phyloP scores from a whole-genome alignment of 2,797 vertebrate genomes.

The Acridotheres tristis region DNA sequence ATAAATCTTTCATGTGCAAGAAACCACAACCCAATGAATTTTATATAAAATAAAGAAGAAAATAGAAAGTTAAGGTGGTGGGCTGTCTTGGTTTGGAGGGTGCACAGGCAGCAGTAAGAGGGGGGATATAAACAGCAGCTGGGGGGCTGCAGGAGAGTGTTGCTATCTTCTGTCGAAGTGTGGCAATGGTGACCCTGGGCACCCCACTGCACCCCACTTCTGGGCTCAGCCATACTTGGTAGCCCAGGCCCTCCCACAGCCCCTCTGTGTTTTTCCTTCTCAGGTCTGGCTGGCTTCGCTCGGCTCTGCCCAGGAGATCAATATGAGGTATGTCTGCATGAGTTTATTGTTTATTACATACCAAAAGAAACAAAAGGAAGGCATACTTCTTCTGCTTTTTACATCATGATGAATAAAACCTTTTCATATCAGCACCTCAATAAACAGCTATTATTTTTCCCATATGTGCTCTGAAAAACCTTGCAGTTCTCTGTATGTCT shows the following conservation, averaged over 20 bases:
- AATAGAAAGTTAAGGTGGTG: background rate
- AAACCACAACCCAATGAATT: background rate
- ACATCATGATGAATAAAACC: background rate
- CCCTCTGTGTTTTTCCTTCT: background rate
- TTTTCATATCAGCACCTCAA: background rate
- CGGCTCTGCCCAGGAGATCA: constrained; percentile 85
- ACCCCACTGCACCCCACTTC: background rate
- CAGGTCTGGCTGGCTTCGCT: constrained; percentile 84
- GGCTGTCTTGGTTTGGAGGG: background rate
- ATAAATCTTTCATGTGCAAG: background rate
- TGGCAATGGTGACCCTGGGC: background rate
- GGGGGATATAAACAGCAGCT: too few relatives aligned
- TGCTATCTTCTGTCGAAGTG: background rate
- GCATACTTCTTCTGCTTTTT: background rate
- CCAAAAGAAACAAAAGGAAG: background rate
- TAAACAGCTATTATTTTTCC: background rate
- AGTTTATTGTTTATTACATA: background rate
- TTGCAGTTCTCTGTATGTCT: background rate
- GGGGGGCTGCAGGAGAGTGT: background rate
- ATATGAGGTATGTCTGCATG: constrained; percentile 76
- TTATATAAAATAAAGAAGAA: background rate
- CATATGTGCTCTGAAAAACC: background rate
- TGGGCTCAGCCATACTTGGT: rapidly evolving
- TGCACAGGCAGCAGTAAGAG: background rate
- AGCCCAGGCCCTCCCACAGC: background rate